phyloP scores from a whole-genome alignment of 2,888 invertebrate genomes.

The Patella caerulea region DNA sequence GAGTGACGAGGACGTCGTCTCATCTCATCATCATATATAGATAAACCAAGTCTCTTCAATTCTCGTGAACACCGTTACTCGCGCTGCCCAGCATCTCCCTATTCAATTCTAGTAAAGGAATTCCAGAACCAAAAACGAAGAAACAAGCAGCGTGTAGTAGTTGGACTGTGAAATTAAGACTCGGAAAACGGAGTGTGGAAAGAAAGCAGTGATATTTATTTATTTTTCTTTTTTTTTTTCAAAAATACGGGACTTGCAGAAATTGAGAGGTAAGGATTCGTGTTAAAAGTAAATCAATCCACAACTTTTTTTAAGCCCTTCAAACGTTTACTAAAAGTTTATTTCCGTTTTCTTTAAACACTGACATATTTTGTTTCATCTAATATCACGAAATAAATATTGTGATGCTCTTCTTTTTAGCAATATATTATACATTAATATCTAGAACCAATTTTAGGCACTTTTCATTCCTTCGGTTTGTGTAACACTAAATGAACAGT shows the following conservation, averaged over 20 bases:
- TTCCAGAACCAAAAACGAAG: not conserved
- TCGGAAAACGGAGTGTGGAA: not conserved
- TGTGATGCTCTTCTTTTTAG: too few relatives aligned
- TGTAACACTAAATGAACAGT: too few relatives aligned
- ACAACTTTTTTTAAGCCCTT: too few relatives aligned
- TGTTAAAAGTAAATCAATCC: too few relatives aligned
- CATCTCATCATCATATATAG: slow-evolving; percentile 13
- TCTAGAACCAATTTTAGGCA: too few relatives aligned
- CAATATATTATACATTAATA: too few relatives aligned
- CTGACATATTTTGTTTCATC: too few relatives aligned
- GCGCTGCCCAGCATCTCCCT: slow-evolving; percentile 2
- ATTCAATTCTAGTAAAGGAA: not conserved
- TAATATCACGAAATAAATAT: too few relatives aligned
- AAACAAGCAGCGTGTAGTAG: slow-evolving; percentile 9
- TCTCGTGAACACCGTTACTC: slow-evolving; percentile 7
- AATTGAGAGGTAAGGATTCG: not conserved
- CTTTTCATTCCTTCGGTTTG: too few relatives aligned
- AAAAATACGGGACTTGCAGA: slow-evolving; percentile 2
- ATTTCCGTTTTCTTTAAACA: too few relatives aligned
- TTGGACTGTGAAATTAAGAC: slow-evolving; percentile 8
- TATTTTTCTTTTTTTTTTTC: not conserved
- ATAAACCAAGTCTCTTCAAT: slow-evolving; percentile 12
- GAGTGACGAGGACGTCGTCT: slow-evolving; percentile 9
- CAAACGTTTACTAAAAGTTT: too few relatives aligned
- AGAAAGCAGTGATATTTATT: not conserved